Evolutionary conservation across 2,113 vertebrate genomes (phyloP), one percentile per base, ranked within the genome.

Genomic region (Eurystomus gularis): DNA sequence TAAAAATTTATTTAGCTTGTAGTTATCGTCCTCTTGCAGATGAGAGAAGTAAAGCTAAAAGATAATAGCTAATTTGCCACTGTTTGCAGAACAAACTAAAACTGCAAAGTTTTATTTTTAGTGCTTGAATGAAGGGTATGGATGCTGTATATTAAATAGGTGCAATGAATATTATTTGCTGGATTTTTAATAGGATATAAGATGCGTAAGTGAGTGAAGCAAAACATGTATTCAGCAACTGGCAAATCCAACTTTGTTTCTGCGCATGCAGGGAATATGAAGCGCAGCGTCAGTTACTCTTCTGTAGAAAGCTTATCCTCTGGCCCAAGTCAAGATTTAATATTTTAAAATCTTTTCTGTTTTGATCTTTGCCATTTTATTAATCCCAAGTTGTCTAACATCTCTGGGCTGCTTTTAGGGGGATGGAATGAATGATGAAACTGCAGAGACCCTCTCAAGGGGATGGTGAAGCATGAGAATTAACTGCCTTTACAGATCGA

Each of bases 341-440:
- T 83, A 19, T 82, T 87, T 92, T 85, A 16, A 77, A 66, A 24
- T 90, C 5, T 81, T 69, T 73, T 66, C 37, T 62, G 28, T 62
- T 96, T 88, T 93, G 54, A 57, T 93, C 13, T 85, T 82, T 37
- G 68, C 17, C 54, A 42, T 82, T 92, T 95, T 82, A 18, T 88
- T 92, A 83, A 90, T 81, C 46, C 29, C 24, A 71, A 25, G 1
- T 81, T 88, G 13, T 86, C 33, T 70, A 24, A 28, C 24, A 61
- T 71, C 23, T 73, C 57, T 79, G 57, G 49, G 37, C 35, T 73
- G 57, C 62, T 61, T 93, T 91, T 80, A 60, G 39, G 76, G 44
- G 69, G 79, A 66, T 51, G 13, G 46, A 51, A 73, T 64, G 48
- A 77, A 21, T 64, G 66, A 81, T 68, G 66, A 85, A 55, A 57